Conservation (phyloP, 1,140 invertebrate species). For the Leptinotarsa texana region DNA sequence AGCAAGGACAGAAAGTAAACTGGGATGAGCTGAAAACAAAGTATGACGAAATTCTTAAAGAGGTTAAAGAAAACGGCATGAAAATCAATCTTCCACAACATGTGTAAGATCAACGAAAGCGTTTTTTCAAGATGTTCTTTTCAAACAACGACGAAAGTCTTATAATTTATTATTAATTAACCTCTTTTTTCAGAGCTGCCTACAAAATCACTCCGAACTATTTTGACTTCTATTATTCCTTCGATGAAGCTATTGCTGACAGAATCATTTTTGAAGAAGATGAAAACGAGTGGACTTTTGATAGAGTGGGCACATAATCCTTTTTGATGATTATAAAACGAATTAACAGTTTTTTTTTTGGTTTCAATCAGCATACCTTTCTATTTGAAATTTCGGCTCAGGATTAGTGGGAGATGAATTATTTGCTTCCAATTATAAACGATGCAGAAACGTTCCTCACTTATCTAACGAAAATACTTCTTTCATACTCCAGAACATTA, state of each 20-base stretch:
- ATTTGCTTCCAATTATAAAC: no score
- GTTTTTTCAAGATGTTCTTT: background rate
- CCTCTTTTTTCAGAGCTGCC: constrained; percentile 49
- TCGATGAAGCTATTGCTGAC: constrained; percentile 52
- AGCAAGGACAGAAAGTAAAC: constrained; percentile 30
- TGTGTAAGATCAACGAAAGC: constrained; percentile 27
- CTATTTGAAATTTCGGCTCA: no score
- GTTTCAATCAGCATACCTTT: no score
- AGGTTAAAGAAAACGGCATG: constrained; percentile 25
- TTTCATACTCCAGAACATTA: no score
- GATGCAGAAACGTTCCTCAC: no score
- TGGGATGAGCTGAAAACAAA: constrained; percentile 38
- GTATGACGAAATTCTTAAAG: constrained; percentile 37
- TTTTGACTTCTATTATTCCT: constrained; percentile 55
- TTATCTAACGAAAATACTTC: no score
- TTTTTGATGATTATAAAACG: no score
- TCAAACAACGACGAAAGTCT: constrained; percentile 12
- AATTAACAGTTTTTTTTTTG: no score
- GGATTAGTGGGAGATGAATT: no score
- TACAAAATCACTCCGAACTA: constrained; percentile 53
- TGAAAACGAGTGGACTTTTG: constrained; percentile 39
- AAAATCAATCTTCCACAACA: constrained; percentile 33
- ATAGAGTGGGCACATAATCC: constrained; percentile 43
- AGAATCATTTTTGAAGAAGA: constrained; percentile 45
- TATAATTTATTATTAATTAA: background rate